Conservation (phyloP, 2,888 invertebrate species). For the Hirtodrosophila histrioides region DNA sequence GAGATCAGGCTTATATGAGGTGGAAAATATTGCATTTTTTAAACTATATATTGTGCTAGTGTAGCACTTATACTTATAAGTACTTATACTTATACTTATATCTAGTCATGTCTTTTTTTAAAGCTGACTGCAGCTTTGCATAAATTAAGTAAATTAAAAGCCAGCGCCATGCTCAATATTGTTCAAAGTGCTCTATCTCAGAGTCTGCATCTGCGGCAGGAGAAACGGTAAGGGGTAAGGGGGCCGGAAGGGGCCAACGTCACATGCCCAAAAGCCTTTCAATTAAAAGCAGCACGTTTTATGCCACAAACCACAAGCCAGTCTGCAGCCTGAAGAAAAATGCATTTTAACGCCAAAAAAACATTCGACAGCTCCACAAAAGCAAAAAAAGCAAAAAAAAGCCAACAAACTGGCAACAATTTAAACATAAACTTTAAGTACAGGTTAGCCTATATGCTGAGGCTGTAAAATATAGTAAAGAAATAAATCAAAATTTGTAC, state of each 20-base stretch:
- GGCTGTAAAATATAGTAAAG: too few species aligned
- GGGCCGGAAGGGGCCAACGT: conserved; percentile 22
- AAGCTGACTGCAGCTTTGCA: conserved; percentile 33
- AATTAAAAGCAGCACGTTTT: conserved; percentile 72
- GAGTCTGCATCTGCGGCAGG: not conserved
- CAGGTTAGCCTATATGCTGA: not conserved
- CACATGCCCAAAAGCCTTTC: conserved; percentile 68
- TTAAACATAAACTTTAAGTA: conserved; percentile 23
- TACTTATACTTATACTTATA: too few species aligned
- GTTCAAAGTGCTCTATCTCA: not conserved
- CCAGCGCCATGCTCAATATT: conserved; percentile 20
- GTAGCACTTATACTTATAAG: not conserved
- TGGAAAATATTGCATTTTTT: too few species aligned
- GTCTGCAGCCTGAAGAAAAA: conserved; percentile 34
- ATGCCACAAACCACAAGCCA: conserved; percentile 13
- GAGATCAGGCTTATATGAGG: too few species aligned
- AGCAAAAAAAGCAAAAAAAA: conserved; percentile 24
- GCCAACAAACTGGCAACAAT: conserved; percentile 34
- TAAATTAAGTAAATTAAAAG: conserved; percentile 46
- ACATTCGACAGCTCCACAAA: conserved; percentile 53
- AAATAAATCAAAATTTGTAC: too few species aligned
- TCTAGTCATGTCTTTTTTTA: conserved; percentile 14
- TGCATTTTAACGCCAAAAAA: conserved; percentile 56
- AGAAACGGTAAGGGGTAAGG: not conserved
- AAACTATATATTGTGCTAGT: too few species aligned